Percentiles rank a stretch among this genome's conserved stretches.
These are phyloP conservation scores for Scelioninae gen. 1 DNA, from an alignment of 2,888 invertebrate genomes.

Conservation along the genomic window DNA sequence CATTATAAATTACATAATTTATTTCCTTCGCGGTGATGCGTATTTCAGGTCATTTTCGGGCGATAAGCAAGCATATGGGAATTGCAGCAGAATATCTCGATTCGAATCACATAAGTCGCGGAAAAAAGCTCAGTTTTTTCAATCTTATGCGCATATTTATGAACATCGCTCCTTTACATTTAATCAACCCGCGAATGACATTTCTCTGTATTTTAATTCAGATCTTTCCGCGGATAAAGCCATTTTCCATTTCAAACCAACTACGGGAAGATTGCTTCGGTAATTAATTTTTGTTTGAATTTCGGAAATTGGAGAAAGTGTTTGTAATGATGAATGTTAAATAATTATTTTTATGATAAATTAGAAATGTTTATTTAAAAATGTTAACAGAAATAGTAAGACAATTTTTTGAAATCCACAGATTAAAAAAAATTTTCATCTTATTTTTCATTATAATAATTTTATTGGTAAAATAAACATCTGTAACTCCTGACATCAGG, in stretches of 20 bases:
- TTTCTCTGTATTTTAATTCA: slow-evolving; percentile 44
- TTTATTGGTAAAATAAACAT: no score
- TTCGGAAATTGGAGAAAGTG: slow-evolving; percentile 22
- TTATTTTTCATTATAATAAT: no score
- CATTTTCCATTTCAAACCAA: slow-evolving; percentile 11
- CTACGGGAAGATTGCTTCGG: slow-evolving; percentile 7
- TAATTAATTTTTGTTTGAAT: slow-evolving; percentile 21
- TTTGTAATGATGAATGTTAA: background rate
- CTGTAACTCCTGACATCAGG: no score
- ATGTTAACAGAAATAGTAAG: no score
- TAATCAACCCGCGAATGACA: slow-evolving; percentile 48
- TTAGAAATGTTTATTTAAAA: no score
- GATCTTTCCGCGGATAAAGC: slow-evolving; percentile 24
- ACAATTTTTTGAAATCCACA: no score
- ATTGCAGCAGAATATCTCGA: slow-evolving; percentile 42
- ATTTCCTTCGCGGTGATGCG: slow-evolving; percentile 57
- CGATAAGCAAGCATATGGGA: slow-evolving; percentile 47
- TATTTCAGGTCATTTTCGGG: slow-evolving; percentile 54
- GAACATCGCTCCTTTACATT: slow-evolving; percentile 45
- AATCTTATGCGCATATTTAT: slow-evolving; percentile 54
- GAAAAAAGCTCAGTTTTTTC: slow-evolving; percentile 49
- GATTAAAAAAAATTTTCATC: no score
- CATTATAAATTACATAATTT: slow-evolving; percentile 61
- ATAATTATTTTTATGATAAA: no score
- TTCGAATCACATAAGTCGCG: slow-evolving; percentile 42